A percentile compares a stretch with the other conserved stretches of the same genome.
Conservation (phyloP, 2,888 invertebrate species). For the Apotomis turbidana region DNA sequence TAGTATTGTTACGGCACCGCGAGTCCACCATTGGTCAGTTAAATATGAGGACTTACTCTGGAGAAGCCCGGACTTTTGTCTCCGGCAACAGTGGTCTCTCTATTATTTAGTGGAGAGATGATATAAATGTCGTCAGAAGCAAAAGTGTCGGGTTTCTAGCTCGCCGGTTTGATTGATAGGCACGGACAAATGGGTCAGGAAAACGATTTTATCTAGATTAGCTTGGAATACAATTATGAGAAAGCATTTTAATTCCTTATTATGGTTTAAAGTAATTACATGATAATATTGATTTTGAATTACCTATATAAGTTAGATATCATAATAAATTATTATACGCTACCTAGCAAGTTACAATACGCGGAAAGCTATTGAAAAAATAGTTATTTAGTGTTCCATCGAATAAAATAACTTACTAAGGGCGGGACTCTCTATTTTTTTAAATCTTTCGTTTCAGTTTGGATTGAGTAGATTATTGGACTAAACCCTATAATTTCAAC, state of each 20-base stretch:
- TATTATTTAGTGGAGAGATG: background rate
- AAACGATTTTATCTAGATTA: conserved; percentile 16
- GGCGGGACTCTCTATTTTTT: too few relatives aligned
- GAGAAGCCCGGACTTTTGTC: background rate
- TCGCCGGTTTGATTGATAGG: background rate
- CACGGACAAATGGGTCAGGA: conserved; percentile 2
- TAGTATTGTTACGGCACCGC: conserved; percentile 1
- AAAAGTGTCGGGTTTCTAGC: background rate
- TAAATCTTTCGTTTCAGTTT: too few relatives aligned
- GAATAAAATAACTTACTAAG: background rate
- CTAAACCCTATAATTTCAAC: background rate
- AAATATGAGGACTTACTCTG: background rate
- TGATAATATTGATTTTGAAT: too few relatives aligned
- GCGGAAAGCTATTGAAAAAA: background rate
- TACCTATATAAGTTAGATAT: background rate
- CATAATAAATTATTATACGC: conserved; percentile 14
- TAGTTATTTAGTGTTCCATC: background rate
- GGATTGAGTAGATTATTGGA: background rate
- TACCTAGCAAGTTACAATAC: background rate
- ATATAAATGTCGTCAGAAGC: background rate
- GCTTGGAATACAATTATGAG: conserved; percentile 2
- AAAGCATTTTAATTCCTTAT: conserved; percentile 11
- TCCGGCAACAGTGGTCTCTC: background rate
- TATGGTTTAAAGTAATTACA: background rate
- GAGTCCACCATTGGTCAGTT: background rate